Conservation (phyloP, 1,140 invertebrate genomes). For the Ctenoplectra terminalis region DNA sequence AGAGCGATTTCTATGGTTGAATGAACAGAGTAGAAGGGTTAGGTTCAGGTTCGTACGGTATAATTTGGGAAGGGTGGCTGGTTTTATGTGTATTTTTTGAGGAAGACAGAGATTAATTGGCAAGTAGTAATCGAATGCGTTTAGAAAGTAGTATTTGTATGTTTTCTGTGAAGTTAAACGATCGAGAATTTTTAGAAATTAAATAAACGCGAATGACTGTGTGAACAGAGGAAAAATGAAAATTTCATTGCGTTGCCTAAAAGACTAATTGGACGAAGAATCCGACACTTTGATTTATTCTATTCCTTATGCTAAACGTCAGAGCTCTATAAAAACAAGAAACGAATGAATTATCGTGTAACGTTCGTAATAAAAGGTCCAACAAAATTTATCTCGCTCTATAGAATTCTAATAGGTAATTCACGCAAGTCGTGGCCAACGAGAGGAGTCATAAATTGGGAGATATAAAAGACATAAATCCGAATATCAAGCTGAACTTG, state of each 20-base stretch:
- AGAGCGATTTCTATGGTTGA: no score
- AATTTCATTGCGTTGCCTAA: no score
- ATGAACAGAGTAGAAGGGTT: not conserved
- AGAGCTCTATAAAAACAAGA: not conserved
- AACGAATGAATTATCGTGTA: not conserved
- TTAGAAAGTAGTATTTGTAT: no score
- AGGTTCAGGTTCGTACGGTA: not conserved
- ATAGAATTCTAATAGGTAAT: slow-evolving; percentile 29
- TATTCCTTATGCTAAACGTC: not conserved
- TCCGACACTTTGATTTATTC: not conserved
- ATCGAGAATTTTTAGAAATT: no score
- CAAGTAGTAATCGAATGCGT: no score
- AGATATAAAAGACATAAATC: slow-evolving; percentile 41
- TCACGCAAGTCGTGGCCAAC: not conserved
- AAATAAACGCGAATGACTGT: no score
- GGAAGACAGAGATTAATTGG: no score
- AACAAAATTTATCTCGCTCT: not conserved
- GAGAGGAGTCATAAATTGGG: slow-evolving; percentile 4
- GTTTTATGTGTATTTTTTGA: no score
- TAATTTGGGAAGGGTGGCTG: no score
- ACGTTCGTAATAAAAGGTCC: not conserved
- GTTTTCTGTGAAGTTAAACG: no score
- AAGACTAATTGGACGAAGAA: not conserved
- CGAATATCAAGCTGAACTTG: not conserved
- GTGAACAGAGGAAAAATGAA: no score